Evolutionary conservation across 1,140 invertebrate species (phyloP).

Genomic region (Gonatopus flavifemur): DNA sequence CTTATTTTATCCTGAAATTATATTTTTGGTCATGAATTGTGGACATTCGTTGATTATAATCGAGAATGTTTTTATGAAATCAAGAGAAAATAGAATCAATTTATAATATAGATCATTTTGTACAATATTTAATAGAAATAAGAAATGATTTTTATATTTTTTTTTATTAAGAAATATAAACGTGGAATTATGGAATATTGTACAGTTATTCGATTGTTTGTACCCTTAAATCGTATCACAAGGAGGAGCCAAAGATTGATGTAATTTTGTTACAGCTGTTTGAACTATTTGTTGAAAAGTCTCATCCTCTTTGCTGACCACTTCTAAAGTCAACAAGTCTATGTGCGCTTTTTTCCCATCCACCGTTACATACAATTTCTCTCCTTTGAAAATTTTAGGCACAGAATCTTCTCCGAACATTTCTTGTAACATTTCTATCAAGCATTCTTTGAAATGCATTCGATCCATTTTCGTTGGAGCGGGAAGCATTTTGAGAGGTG

Average conservation of each 20-base stretch:
- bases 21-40: too few species aligned
- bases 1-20: too few species aligned
- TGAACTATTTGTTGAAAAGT: constrained; percentile 81
- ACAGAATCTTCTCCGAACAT: constrained; percentile 95
- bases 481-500: constrained; percentile 62
- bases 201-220: not conserved
- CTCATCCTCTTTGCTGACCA: constrained; percentile 79
- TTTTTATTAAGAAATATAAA: too few species aligned
- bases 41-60: too few species aligned
- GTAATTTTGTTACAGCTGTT: constrained; percentile 81
- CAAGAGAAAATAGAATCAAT: too few species aligned
- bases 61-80: too few species aligned
- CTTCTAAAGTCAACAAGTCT: constrained; percentile 79
- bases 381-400: constrained; percentile 92
- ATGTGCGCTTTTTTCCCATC: constrained; percentile 85
- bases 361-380: constrained; percentile 83
- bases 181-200: not conserved
- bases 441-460: constrained; percentile 90
- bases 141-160: not conserved
- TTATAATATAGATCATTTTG: not conserved
- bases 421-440: constrained; percentile 89
- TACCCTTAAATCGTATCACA: constrained; percentile 39
- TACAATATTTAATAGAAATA: not conserved
- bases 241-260: constrained; percentile 79
- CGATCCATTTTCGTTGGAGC: constrained; percentile 73